A percentile compares a stretch with the other conserved stretches of the same genome.
Evolutionary conservation across 2,797 vertebrate species (phyloP).

Genomic region (Hoplostethus mediterraneus): DNA sequence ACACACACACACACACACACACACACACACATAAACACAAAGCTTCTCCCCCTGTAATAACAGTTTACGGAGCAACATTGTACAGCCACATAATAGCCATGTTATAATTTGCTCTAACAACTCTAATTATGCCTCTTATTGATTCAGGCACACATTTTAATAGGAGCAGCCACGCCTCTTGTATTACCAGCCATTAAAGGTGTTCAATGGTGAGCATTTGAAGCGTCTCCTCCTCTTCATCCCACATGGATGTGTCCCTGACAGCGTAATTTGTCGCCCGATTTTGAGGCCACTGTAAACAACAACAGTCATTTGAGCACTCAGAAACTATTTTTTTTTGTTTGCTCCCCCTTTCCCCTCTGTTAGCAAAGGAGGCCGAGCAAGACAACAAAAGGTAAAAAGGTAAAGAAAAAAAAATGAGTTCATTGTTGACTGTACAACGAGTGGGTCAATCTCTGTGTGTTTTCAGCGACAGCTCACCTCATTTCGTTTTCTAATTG

Average conservation of each 20-base stretch:
- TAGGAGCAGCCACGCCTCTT: slow-evolving; percentile 97
- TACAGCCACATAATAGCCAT: slow-evolving; percentile 95
- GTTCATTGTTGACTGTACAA: slow-evolving; percentile 76
- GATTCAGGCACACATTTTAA: slow-evolving; percentile 99
- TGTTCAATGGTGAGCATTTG: slow-evolving; percentile 98
- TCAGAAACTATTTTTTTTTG: slow-evolving; percentile 69
- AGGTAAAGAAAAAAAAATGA: slow-evolving; percentile 59
- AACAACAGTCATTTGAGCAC: slow-evolving; percentile 91
- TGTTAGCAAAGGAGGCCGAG: slow-evolving; percentile 79
- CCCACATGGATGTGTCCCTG: slow-evolving; percentile 91
- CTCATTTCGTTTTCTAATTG: slow-evolving; percentile 77
- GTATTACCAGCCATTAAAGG: slow-evolving; percentile 97
- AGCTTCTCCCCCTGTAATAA: slow-evolving; percentile 93
- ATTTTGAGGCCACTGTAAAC: slow-evolving; percentile 92
- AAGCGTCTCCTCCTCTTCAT: slow-evolving; percentile 91
- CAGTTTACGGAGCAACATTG: slow-evolving; percentile 97
- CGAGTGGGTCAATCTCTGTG: slow-evolving; percentile 82
- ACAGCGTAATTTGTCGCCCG: slow-evolving; percentile 95
- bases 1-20: slow-evolving; percentile 71
- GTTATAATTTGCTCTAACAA: slow-evolving; percentile 99
- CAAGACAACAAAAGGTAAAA: slow-evolving; percentile 70
- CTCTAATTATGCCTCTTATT: slow-evolving; percentile 99
- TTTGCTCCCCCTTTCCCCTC: slow-evolving; percentile 31
- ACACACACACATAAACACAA: slow-evolving; percentile 76
- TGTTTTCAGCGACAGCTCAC: slow-evolving; percentile 60